phyloP scores from a whole-genome alignment of 2,797 vertebrate species.

The Pseudotriccus pelzelni region DNA sequence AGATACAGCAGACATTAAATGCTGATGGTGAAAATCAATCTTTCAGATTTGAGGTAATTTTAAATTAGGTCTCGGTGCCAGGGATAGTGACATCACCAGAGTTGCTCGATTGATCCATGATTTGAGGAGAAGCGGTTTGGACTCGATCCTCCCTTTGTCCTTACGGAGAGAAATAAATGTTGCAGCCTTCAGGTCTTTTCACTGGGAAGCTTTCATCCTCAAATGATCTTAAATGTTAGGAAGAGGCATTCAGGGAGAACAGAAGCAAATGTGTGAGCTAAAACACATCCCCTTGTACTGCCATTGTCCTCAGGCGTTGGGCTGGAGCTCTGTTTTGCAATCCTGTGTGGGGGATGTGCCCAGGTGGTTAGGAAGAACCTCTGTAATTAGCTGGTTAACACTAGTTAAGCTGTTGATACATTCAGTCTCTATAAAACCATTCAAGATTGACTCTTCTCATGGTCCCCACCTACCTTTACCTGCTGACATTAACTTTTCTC shows the following conservation, averaged over 20 bases:
- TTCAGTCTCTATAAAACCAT: neutral
- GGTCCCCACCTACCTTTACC: neutral
- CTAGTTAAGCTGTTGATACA: neutral
- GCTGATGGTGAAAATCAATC: constrained; percentile 62
- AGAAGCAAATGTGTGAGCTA: neutral
- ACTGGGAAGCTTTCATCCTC: neutral
- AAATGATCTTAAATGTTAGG: neutral
- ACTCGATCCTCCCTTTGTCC: constrained; percentile 25
- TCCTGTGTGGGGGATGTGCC: neutral
- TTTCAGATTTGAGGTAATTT: constrained; percentile 46
- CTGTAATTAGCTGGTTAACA: neutral
- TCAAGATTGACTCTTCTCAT: neutral
- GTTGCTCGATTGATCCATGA: constrained; percentile 15
- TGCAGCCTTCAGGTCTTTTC: constrained; percentile 6
- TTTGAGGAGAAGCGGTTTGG: constrained; percentile 24
- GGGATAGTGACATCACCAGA: constrained; percentile 51
- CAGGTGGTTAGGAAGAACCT: neutral
- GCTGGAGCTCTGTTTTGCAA: neutral
- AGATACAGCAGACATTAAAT: constrained; percentile 37
- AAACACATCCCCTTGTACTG: neutral
- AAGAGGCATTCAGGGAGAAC: neutral
- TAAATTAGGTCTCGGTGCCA: constrained; percentile 38
- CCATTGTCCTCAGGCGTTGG: neutral
- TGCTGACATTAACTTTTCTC: neutral
- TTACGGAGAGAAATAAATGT: neutral